These are phyloP conservation scores for Grapholita molesta DNA, from an alignment of 1,140 invertebrate species.

Conservation along the genomic window DNA sequence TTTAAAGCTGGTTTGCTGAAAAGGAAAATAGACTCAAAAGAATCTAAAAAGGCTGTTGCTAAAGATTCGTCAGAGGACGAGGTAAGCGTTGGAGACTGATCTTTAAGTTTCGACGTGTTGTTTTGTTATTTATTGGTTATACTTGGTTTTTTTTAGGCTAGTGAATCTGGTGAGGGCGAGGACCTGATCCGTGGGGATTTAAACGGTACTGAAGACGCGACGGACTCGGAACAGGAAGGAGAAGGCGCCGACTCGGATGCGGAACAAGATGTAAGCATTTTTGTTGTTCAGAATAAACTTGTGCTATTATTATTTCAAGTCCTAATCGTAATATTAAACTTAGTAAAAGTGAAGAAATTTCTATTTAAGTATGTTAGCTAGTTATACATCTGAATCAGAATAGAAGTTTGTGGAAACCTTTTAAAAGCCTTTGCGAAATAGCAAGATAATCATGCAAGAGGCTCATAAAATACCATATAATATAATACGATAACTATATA, in stretches of 20 bases:
- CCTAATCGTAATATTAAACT: no score
- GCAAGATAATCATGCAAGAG: no score
- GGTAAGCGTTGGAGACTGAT: conserved; percentile 21
- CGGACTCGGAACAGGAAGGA: conserved; percentile 51
- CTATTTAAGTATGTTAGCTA: no score
- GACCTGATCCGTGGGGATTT: conserved; percentile 46
- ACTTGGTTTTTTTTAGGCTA: conserved; percentile 26
- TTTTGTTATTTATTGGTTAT: conserved; percentile 15
- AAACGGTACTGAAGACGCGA: conserved; percentile 42
- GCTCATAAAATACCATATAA: no score
- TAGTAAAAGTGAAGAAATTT: no score
- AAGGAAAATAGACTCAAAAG: conserved; percentile 41
- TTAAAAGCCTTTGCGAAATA: no score
- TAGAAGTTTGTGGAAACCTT: no score
- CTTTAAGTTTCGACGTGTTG: not conserved
- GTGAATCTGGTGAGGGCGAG: conserved; percentile 30
- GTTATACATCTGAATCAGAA: no score
- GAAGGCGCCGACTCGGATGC: conserved; percentile 38
- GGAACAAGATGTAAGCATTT: conserved; percentile 53
- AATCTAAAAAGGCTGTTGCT: conserved; percentile 13
- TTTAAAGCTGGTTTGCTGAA: conserved; percentile 57
- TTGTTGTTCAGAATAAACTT: no score
- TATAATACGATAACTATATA: no score
- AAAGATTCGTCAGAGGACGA: conserved; percentile 24
- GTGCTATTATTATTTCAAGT: no score